Evolutionary conservation across 2,888 invertebrate species (phyloP), one percentile per base, ranked within the genome.

Genomic region (Rambutsinella grinnellia): DNA sequence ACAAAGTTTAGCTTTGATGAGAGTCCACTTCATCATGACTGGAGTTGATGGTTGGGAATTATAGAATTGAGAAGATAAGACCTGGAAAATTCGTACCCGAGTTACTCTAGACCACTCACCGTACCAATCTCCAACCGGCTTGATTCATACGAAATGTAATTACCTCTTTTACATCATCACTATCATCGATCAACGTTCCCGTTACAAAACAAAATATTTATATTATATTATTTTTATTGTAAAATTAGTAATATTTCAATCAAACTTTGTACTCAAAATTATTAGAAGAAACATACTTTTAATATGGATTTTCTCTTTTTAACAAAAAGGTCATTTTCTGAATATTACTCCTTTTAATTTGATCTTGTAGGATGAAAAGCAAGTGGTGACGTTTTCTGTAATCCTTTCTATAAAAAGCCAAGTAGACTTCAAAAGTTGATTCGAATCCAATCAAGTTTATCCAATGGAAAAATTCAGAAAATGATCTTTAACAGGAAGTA

Each of bases 291-390:
- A 63, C 74, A 71, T 74, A 71, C 71, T 56, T 67, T 75, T 82
- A 82, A 82, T 80, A 72, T 81, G 81, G 78, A 81, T 76, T 82
- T 82, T 80, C 79, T 79, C 81, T 82, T 82, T 81, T 81, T 79
- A 70, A 46, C 36, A 77, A 19, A 80, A 82, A 80, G 81, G 81
- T 82, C 77, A 82, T 82, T 78, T 82, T 82, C 81, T 82, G 82
- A 82, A 72, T n/a, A n/a, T n/a, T n/a, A n/a, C n/a, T 36, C 44
- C 36, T 67, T 67, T 51, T 21, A 54, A 54, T 28, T 61, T 17
- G 47, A 46, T 56, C 58, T 54, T 36, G 36, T 36, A 36, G 36
- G 36, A 36, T 27, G 53, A 65, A 36, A 5, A 8, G 17, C 21
- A 5, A 23, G 23, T 56, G 23, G 24, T 66, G 13, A 53, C 21